Base-by-base conservation (phyloP, 2,888 invertebrate genomes). In the Leptura quadrifasciata region DNA sequence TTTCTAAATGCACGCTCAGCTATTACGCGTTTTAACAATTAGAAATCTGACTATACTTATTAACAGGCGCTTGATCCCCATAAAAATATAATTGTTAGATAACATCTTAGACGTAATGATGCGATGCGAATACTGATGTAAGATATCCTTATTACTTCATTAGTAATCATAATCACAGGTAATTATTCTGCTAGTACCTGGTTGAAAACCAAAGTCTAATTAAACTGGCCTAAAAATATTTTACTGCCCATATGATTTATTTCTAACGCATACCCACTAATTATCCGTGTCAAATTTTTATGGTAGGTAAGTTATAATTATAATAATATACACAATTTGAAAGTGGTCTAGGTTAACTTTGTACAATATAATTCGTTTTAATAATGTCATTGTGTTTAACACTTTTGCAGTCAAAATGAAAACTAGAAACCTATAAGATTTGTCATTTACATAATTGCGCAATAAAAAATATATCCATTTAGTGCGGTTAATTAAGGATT, bases 161-260 rank as follows among this genome's bases (percentile, higher is more conserved):
- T 39, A 39, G 39, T 39, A 15, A 15, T 15, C 6, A 15, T 39
- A 15, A 15, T 15, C 39, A 15, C 15, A 15, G 15, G 39, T 39
- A 39, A 39, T 39, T 12, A 6, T 39, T 39, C 10, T 39, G 39
- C 8, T 39, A 39, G 39, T 39, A 15, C 1, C 12, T 39, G 12
- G 39, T 39, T 15, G 39, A 39, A 39, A 39, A 39, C 15, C 3
- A 55, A 21, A 57, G 17, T 60, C 31, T 60, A 27, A 60, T 27
- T 60, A 21, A 27, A 27, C 60, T 60, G 60, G 31, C 27, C 60
- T 47, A 27, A 21, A 61, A 63, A 27, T 63, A 63, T 39, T 63
- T 63, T 63, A 39, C n/a, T 3, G 2, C 39, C 17, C 20, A 63
- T 17, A 39, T 35, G 39, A 63, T 63, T 63, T 63, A 35, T 17